A percentile compares a stretch with the other conserved stretches of the same genome.
These are phyloP conservation scores for Dryadula phaetusa DNA, from an alignment of 2,888 invertebrate species.

Conservation along the genomic window DNA sequence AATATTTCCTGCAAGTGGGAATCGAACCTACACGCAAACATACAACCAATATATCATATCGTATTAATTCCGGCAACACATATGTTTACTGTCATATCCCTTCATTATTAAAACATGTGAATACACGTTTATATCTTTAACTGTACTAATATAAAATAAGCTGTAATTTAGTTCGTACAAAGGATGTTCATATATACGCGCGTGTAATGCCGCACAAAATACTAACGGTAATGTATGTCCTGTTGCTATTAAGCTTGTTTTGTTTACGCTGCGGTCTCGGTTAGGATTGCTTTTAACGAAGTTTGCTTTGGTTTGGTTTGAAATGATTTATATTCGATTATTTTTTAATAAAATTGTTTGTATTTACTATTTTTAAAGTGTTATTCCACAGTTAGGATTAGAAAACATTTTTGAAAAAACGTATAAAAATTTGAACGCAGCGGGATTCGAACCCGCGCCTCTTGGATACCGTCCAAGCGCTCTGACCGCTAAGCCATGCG, in stretches of 20 bases:
- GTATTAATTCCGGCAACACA: too few species aligned
- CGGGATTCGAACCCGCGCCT: too few species aligned
- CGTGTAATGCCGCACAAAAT: constrained; percentile 1
- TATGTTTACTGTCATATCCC: too few species aligned
- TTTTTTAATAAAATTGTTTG: not conserved
- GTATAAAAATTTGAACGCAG: too few species aligned
- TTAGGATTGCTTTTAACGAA: constrained; percentile 20
- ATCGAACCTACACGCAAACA: not conserved
- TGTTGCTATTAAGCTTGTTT: constrained; percentile 5
- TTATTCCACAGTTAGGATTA: too few species aligned
- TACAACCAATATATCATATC: too few species aligned
- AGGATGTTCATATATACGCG: constrained; percentile 1
- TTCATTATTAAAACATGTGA: too few species aligned
- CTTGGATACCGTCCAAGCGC: too few species aligned
- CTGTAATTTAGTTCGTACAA: constrained; percentile 2
- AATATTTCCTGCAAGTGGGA: too few species aligned
- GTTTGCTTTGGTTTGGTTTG: not conserved
- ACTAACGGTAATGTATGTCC: constrained; percentile 9
- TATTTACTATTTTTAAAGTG: too few species aligned
- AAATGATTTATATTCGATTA: constrained; percentile 3
- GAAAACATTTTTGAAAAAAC: too few species aligned
- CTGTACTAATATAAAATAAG: constrained; percentile 2
- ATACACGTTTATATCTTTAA: not conserved
- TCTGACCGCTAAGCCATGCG: too few species aligned
- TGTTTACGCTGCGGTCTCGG: constrained; percentile 17